phyloP scores from a whole-genome alignment of 2,113 vertebrate genomes.

The Grus americana region DNA sequence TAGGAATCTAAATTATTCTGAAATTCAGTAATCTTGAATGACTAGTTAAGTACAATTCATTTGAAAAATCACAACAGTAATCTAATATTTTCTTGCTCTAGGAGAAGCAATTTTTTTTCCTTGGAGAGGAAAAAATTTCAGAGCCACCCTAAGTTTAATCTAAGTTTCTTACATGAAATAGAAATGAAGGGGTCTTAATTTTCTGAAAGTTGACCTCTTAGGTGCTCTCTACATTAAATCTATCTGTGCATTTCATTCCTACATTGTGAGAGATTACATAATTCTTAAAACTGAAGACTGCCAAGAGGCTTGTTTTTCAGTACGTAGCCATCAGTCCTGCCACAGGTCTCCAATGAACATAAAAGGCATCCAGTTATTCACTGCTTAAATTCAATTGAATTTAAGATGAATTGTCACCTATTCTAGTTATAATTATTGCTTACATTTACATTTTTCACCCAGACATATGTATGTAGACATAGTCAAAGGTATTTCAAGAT shows the following conservation, averaged over 20 bases:
- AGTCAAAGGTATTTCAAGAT: not conserved
- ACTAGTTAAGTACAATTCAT: fast-evolving
- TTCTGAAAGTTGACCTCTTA: not conserved
- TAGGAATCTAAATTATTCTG: not conserved
- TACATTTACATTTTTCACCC: not conserved
- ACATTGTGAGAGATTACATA: not conserved
- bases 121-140: not conserved
- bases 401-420: not conserved
- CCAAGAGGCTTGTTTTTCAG: not conserved
- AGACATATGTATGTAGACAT: not conserved
- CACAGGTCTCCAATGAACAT: not conserved
- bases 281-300: not conserved
- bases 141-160: not conserved
- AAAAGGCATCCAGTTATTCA: not conserved
- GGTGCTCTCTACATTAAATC: not conserved
- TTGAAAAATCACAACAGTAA: not conserved
- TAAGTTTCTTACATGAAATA: not conserved
- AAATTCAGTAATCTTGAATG: not conserved
- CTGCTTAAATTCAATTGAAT: not conserved
- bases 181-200: not conserved
- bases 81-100: not conserved
- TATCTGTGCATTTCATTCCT: not conserved
- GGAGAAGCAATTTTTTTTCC: not conserved
- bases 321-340: not conserved
- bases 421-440: not conserved